Evolutionary conservation across 2,113 vertebrate species (phyloP).

Genomic region (Datnioides undecimradiatus): DNA sequence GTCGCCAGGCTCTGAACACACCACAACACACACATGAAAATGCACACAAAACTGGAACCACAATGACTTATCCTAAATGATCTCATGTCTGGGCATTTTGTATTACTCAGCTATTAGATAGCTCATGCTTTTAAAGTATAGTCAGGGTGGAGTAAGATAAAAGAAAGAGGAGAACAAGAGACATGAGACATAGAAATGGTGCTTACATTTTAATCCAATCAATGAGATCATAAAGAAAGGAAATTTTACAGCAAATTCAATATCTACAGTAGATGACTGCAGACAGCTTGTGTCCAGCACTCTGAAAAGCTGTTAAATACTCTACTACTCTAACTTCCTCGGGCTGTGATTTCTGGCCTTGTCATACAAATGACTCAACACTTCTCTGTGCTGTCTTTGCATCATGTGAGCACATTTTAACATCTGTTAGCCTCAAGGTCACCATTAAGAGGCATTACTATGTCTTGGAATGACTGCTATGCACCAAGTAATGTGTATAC

Average conservation of each 20-base stretch:
- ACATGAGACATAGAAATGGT: not conserved
- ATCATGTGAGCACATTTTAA: not conserved
- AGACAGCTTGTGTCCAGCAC: not conserved
- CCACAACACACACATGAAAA: constrained; percentile 13
- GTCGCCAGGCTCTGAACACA: not conserved
- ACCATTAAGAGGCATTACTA: constrained; percentile 10
- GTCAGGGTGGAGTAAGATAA: not conserved
- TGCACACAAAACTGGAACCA: constrained; percentile 1
- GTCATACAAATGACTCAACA: constrained; percentile 37
- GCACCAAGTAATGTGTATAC: constrained; percentile 18
- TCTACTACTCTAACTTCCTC: not conserved
- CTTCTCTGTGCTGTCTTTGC: constrained; percentile 22
- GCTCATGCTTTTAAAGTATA: not conserved
- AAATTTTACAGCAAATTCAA: not conserved
- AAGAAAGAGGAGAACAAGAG: not conserved
- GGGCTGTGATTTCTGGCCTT: constrained; percentile 28
- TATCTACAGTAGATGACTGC: not conserved
- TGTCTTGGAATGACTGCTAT: constrained; percentile 41
- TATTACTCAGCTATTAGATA: not conserved
- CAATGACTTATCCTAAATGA: not conserved
- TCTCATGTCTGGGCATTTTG: not conserved
- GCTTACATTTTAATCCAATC: not conserved
- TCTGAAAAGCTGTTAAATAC: not conserved
- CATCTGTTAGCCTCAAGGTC: constrained; percentile 40
- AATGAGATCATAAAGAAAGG: not conserved